Evolutionary conservation across 2,888 invertebrate species (phyloP).

Genomic region (Alloplasta piceator): DNA sequence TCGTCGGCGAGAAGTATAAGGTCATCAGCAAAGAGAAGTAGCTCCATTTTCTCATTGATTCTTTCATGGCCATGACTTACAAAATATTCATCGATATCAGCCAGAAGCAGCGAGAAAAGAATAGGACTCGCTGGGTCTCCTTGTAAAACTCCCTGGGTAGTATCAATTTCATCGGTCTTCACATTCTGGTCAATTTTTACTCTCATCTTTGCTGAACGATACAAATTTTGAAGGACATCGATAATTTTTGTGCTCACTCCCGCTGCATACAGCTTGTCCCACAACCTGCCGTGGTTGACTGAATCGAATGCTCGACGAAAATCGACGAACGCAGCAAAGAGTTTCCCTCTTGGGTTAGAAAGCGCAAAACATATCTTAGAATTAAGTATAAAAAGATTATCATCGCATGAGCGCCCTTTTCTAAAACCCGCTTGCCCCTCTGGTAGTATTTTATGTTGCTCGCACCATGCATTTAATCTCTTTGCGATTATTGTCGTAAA

Average conservation of each 20-base stretch:
- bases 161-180: slow-evolving; percentile 22
- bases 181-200: not conserved
- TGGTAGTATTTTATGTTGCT: slow-evolving; percentile 14
- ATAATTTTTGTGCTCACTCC: slow-evolving; percentile 13
- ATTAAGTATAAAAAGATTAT: slow-evolving; percentile 21
- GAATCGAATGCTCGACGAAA: slow-evolving; percentile 6
- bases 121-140: slow-evolving; percentile 57
- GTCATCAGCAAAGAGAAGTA: slow-evolving; percentile 43
- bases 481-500: slow-evolving; percentile 13
- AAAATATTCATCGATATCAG: slow-evolving; percentile 39
- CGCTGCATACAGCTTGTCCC: slow-evolving; percentile 11
- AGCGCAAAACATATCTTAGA: slow-evolving; percentile 6
- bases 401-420: not conserved
- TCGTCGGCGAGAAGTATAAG: slow-evolving; percentile 27
- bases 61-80: not conserved
- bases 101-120: slow-evolving; percentile 49
- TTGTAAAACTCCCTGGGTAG: slow-evolving; percentile 63
- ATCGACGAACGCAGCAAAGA: slow-evolving; percentile 3
- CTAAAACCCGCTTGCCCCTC: slow-evolving; percentile 38
- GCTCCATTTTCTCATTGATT: slow-evolving; percentile 9
- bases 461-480: slow-evolving; percentile 14
- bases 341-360: not conserved
- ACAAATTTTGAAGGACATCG: not conserved
- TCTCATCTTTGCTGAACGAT: not conserved
- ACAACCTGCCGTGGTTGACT: slow-evolving; percentile 2